phyloP scores from a whole-genome alignment of 1,140 invertebrate genomes.

The Halesus radiatus region DNA sequence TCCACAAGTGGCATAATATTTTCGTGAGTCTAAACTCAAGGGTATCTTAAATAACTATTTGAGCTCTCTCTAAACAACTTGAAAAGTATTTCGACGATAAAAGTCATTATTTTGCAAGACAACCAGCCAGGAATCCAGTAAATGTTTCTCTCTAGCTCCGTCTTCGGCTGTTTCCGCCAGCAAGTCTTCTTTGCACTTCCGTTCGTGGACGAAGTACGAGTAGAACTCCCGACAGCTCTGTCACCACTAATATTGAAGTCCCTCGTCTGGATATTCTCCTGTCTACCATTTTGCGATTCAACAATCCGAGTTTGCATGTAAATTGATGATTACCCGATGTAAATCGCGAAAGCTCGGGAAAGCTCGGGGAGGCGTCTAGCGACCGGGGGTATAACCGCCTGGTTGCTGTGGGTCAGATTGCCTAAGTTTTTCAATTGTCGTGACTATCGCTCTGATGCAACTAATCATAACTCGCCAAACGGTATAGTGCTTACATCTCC shows the following conservation, averaged over 20 bases:
- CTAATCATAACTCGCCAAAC: constrained; percentile 33
- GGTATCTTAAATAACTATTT: not conserved
- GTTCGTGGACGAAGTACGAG: not conserved
- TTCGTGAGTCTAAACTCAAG: not conserved
- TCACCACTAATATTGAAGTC: constrained; percentile 33
- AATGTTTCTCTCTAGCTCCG: not conserved
- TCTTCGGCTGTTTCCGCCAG: not conserved
- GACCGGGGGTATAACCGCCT: not conserved
- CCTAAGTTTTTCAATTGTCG: constrained; percentile 55
- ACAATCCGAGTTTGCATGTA: constrained; percentile 62
- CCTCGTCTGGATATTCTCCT: constrained; percentile 43
- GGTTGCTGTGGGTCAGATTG: constrained; percentile 44
- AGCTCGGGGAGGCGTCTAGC: constrained; percentile 41
- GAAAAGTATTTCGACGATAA: not conserved
- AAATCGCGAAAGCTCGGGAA: constrained; percentile 52
- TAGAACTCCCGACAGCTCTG: not conserved
- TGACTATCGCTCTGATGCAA: constrained; percentile 40
- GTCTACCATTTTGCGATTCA: constrained; percentile 58
- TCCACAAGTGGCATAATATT: not conserved
- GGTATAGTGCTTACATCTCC: not conserved
- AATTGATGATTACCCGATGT: constrained; percentile 62
- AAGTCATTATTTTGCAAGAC: not conserved
- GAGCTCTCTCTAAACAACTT: too few relatives aligned
- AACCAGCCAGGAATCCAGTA: not conserved
- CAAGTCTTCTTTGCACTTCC: constrained; percentile 9